These are phyloP conservation scores for Psittacara wagleri DNA, from an alignment of 2,113 vertebrate species.

Conservation along the genomic window DNA sequence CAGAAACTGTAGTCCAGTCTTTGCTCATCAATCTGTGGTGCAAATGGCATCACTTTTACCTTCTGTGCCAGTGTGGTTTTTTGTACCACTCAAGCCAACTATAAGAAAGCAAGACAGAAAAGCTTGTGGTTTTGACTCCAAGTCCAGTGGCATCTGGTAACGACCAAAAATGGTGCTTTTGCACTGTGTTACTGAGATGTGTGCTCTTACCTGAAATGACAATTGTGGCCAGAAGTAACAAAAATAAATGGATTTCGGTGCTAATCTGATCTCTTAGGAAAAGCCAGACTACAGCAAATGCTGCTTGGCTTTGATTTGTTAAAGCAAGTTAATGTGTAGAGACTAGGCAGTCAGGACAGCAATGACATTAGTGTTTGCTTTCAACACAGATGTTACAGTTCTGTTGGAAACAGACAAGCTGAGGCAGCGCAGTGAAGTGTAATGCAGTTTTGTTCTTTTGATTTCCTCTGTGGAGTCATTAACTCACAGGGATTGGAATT, in stretches of 20 bases:
- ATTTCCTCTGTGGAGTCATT: neutral
- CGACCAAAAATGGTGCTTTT: neutral
- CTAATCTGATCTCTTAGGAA: neutral
- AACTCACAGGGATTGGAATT: neutral
- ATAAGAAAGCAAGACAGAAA: neutral
- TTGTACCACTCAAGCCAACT: neutral
- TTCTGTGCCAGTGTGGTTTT: neutral
- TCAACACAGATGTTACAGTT: neutral
- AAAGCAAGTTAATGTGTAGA: neutral
- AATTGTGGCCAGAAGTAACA: neutral
- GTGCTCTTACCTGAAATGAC: neutral
- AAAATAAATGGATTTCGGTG: conserved; percentile 10
- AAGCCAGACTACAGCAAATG: neutral
- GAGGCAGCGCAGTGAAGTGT: neutral
- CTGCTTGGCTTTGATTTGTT: conserved; percentile 34
- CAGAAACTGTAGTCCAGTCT: neutral
- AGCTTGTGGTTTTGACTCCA: neutral
- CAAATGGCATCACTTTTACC: neutral
- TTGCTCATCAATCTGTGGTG: neutral
- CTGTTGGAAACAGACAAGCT: neutral
- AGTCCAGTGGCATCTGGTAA: neutral
- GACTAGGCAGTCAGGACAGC: neutral
- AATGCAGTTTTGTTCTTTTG: neutral
- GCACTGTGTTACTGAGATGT: neutral
- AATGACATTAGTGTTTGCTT: fast-evolving